A percentile compares a stretch with the other conserved stretches of the same genome.
These are phyloP conservation scores for Thaleichthys pacificus DNA, from an alignment of 2,797 vertebrate species.

Conservation along the genomic window DNA sequence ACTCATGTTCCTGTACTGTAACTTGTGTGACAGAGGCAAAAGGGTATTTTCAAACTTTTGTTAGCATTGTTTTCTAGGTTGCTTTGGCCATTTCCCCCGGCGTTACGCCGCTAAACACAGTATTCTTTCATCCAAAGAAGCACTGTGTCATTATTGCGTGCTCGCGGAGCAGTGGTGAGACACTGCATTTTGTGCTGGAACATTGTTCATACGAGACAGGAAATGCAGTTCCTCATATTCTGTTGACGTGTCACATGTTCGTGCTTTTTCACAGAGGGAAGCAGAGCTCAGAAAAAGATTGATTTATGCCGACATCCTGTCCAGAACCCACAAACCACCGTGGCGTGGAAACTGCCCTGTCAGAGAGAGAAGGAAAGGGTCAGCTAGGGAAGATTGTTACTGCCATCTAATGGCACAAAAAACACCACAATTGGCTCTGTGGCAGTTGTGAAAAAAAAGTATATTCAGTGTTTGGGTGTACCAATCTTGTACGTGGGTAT, in stretches of 20 bases:
- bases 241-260: slow-evolving; percentile 15
- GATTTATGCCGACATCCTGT: slow-evolving; percentile 10
- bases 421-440: background rate
- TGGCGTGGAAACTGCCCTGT: slow-evolving; percentile 10
- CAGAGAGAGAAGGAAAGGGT: background rate
- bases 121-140: slow-evolving; percentile 1
- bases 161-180: background rate
- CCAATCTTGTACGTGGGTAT: background rate
- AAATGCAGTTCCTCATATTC: slow-evolving; percentile 13
- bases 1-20: background rate
- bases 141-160: slow-evolving; percentile 9
- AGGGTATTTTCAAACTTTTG: background rate
- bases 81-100: background rate
- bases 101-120: background rate
- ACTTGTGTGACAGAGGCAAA: background rate
- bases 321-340: slow-evolving; percentile 1
- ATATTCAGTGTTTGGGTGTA: background rate
- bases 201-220: slow-evolving; percentile 4
- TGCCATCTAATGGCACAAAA: slow-evolving; percentile 10
- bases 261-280: slow-evolving; percentile 5
- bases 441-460: background rate
- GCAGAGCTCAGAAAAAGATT: background rate
- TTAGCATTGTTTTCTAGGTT: background rate
- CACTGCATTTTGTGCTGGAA: slow-evolving; percentile 13
- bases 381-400: background rate